Evolutionary conservation across 2,888 invertebrate species (phyloP), one percentile per base, ranked within the genome.

Genomic region (Bombylius discolor): DNA sequence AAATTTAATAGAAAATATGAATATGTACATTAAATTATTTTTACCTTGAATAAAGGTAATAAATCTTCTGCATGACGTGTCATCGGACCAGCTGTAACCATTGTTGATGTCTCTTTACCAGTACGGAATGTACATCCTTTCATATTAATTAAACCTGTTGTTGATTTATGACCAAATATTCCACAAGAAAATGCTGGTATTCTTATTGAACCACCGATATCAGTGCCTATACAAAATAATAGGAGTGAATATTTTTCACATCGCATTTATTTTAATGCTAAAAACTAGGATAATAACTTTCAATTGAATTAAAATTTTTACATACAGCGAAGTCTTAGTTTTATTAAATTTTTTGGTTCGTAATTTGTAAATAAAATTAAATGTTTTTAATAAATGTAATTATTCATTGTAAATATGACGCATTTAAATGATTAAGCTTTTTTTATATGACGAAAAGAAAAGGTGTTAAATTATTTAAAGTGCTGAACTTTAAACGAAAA

Each of bases 121-220:
- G 81, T 81, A 55, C 89, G 78, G 47, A 85, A 80, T 0, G 87
- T 84, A 31, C 90, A 79, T 0, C 88, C 80, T 66, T 77, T 78
- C 65, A 80, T 73, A 58, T 78, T 80, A 8, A 79, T 75, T 12
- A 74, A 68, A 52, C 79, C 80, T 32, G 79, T 78, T 1, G 82
- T 84, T 1, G 88, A 82, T 70, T 91, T 91, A 65, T 89, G 85
- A 0, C 91, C 92, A 72, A 85, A 92, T 47, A 92, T 75, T 32
- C 93, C 93, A 74, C 89, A 89, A 74, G 85, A 89, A 67, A 86
- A 89, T 1, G 87, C 81, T 3, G 93, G 93, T 77, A 92, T 88
- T 42, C 98, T 81, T 50, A 92, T 89, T 5, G 95, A 95, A 0
- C 98, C 98, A n/a, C 96, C 97, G 64, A 98, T 95, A 70, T 98